Conservation (phyloP, 1,140 invertebrate genomes). For the Pseudomyrmex flavicornis region DNA sequence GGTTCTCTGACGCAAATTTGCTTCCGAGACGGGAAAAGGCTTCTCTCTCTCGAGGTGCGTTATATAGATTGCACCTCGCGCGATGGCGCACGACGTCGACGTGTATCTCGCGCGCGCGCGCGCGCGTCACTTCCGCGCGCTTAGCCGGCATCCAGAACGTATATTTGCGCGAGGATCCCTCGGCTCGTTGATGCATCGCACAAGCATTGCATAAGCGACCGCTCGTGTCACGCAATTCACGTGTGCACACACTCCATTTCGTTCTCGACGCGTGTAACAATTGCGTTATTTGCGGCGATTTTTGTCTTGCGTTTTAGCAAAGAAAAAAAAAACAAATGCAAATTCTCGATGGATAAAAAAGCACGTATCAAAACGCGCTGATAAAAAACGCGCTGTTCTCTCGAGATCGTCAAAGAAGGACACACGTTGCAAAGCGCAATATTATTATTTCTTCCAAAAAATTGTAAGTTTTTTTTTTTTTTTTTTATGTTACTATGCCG, state of each 20-base stretch:
- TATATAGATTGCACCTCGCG: conserved; percentile 21
- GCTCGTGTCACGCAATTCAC: conserved; percentile 39
- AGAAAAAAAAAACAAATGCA: too few species aligned
- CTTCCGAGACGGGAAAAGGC: background rate
- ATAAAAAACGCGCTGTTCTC: too few species aligned
- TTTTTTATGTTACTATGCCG: background rate
- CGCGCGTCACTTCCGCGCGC: conserved; percentile 15
- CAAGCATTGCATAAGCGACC: conserved; percentile 37
- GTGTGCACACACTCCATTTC: background rate
- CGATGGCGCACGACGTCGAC: conserved; percentile 17
- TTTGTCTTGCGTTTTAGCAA: background rate
- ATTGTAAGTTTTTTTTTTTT: background rate
- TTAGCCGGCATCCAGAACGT: conserved; percentile 6
- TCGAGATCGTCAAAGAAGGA: too few species aligned
- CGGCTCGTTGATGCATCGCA: conserved; percentile 37
- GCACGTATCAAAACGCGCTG: too few species aligned
- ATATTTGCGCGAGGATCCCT: conserved; percentile 7
- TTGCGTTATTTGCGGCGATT: background rate
- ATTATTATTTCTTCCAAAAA: background rate
- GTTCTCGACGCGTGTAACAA: conserved; percentile 31
- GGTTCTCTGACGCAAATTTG: background rate
- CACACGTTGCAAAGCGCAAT: too few species aligned
- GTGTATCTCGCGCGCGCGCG: background rate
- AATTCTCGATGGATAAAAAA: too few species aligned
- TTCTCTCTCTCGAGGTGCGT: background rate